phyloP scores from a whole-genome alignment of 2,113 vertebrate species.

The Plecotus auritus region DNA sequence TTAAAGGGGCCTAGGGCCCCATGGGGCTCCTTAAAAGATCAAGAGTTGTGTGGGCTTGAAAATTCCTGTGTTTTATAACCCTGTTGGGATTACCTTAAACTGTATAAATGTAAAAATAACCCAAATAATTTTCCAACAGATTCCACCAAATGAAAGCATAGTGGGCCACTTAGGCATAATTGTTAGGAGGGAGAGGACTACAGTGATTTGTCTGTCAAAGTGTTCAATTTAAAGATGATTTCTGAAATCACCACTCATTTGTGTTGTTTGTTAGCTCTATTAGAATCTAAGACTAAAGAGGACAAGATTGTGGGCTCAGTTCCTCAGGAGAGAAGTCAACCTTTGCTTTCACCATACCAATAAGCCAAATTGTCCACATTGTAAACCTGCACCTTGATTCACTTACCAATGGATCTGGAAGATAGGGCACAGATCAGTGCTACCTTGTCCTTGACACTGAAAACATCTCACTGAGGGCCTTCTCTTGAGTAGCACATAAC shows the following conservation, averaged over 20 bases:
- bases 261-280: not conserved
- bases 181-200: not conserved
- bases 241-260: not conserved
- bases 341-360: not conserved
- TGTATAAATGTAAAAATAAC: conserved; percentile 15
- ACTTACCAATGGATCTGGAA: not conserved
- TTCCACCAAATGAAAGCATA: not conserved
- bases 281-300: not conserved
- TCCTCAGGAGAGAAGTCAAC: not conserved
- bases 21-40: conserved; percentile 37
- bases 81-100: conserved; percentile 25
- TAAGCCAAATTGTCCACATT: not conserved
- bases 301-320: not conserved
- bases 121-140: conserved; percentile 39
- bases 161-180: not conserved
- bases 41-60: not conserved
- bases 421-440: not conserved
- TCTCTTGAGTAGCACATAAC: not conserved
- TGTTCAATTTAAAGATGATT: not conserved
- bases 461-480: not conserved
- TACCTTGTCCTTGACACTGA: not conserved
- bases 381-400: not conserved
- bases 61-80: conserved; percentile 15
- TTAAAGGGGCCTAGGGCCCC: not conserved
- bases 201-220: not conserved